phyloP scores from a whole-genome alignment of 2,888 invertebrate genomes.

The Caenorhabditis virilis region DNA sequence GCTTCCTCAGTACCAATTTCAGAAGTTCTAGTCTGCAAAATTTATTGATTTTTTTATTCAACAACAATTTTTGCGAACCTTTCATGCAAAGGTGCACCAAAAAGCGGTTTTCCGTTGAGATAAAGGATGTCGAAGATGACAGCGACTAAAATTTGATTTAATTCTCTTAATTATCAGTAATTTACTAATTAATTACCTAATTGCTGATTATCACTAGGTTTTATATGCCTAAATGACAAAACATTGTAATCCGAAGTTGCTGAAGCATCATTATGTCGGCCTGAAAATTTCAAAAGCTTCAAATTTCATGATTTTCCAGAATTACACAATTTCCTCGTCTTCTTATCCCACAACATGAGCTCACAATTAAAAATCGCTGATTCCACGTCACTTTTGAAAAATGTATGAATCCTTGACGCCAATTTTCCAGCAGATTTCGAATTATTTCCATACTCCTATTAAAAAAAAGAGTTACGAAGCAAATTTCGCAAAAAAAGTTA shows the following conservation, averaged over 20 bases:
- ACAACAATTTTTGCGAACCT: too few species aligned
- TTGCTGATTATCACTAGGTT: slow-evolving; percentile 41
- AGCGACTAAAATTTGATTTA: slow-evolving; percentile 40
- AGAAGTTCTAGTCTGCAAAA: slow-evolving; percentile 43
- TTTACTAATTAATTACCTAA: slow-evolving; percentile 14
- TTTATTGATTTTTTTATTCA: too few species aligned
- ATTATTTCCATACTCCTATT: slow-evolving; percentile 49
- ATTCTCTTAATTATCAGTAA: neutral
- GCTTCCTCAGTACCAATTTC: slow-evolving; percentile 38
- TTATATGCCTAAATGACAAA: slow-evolving; percentile 34
- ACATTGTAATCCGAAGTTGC: slow-evolving; percentile 29
- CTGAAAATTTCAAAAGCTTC: slow-evolving; percentile 5
- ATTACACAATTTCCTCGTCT: slow-evolving; percentile 44
- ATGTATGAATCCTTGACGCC: slow-evolving; percentile 54
- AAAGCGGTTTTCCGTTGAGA: slow-evolving; percentile 52
- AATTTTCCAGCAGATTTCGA: slow-evolving; percentile 35
- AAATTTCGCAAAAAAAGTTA: slow-evolving; percentile 1
- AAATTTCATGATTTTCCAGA: neutral
- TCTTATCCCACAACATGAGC: slow-evolving; percentile 56
- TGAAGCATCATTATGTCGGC: slow-evolving; percentile 36
- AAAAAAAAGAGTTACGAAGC: too few species aligned
- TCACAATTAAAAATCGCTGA: slow-evolving; percentile 63
- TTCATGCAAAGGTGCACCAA: slow-evolving; percentile 49
- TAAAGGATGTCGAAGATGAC: slow-evolving; percentile 64
- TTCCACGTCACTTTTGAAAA: slow-evolving; percentile 45